These are phyloP conservation scores for Oophaga sylvatica DNA, from an alignment of 2,797 vertebrate genomes.

Conservation along the genomic window DNA sequence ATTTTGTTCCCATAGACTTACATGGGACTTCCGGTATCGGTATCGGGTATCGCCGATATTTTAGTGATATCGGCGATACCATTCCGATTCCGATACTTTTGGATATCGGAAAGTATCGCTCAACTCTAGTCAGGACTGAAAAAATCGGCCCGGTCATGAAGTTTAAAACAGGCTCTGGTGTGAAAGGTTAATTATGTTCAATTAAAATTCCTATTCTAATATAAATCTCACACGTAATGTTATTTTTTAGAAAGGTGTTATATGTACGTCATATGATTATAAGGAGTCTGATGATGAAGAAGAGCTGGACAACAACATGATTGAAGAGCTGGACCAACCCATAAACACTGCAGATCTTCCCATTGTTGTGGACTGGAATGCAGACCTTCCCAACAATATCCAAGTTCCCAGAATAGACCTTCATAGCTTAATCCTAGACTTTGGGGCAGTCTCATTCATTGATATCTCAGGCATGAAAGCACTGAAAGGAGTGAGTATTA, in stretches of 20 bases:
- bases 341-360: conserved; percentile 82
- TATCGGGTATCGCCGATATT: too few species aligned
- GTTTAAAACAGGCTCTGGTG: too few species aligned
- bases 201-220: neutral
- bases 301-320: conserved; percentile 74
- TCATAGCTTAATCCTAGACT: conserved; percentile 92
- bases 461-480: conserved; percentile 89
- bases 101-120: too few species aligned
- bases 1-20: too few species aligned
- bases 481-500: conserved; percentile 80
- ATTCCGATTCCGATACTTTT: too few species aligned
- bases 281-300: conserved; percentile 79
- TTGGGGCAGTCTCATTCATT: conserved; percentile 90
- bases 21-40: too few species aligned
- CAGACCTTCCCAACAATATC: conserved; percentile 80
- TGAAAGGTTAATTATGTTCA: neutral
- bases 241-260: conserved; percentile 78
- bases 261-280: conserved; percentile 68
- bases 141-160: too few species aligned
- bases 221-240: neutral
- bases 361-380: conserved; percentile 82
- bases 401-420: conserved; percentile 79
- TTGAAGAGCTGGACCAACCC: conserved; percentile 84
- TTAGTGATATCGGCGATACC: too few species aligned
- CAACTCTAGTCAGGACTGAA: too few species aligned